Evolutionary conservation across 37 sponge, comb jelly and placozoan species (phyloP), one percentile per base, ranked within the genome.

Genomic region (Oscarella lobularis): DNA sequence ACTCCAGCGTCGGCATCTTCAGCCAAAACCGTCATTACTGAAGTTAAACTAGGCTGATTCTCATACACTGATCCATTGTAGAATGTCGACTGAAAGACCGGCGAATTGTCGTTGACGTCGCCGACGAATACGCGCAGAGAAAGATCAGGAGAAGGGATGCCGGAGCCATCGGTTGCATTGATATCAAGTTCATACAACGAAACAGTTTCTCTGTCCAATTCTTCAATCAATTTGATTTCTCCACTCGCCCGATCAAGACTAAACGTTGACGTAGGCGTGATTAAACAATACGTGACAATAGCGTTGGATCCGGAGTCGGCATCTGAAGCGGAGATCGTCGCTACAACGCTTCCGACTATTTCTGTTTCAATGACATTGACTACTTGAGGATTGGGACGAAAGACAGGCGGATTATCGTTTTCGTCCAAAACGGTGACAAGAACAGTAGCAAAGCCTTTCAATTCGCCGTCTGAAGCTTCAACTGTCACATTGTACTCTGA

Each of bases 71-170:
- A 3, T 2, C 6, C 27, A 68, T 37, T 67, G 38, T 41, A 76
- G 5, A 38, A 48, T 39, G 73, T 70, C 48, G 88, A 89, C 27
- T 41, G 1, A 69, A 85, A 85, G 1, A 73, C 73, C 3, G 88
- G 95, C 39, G 75, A 20, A 41, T 94, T 90, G 70, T 94, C 95
- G 39, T 94, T 94, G 30, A 82, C 73, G 41, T 94, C 95, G 1
- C 72, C 39, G 1, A 94, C 74, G 38, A 2, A 41, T 31, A 76
- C 37, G 9, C 20, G 3, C 40, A 76, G 40, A 20, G 20, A 9
- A 9, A 48, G 60, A 48, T 48, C 14, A 27, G 9, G 14, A 20
- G 60, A 20, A 48, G 60, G 20, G 20, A 20, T 48, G 60, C 20
- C 20, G 20, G 14, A 27, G 20, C 60, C 60, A 48, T 48, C 60